phyloP scores from a whole-genome alignment of 2,113 vertebrate genomes.

The Amazona vittata region DNA sequence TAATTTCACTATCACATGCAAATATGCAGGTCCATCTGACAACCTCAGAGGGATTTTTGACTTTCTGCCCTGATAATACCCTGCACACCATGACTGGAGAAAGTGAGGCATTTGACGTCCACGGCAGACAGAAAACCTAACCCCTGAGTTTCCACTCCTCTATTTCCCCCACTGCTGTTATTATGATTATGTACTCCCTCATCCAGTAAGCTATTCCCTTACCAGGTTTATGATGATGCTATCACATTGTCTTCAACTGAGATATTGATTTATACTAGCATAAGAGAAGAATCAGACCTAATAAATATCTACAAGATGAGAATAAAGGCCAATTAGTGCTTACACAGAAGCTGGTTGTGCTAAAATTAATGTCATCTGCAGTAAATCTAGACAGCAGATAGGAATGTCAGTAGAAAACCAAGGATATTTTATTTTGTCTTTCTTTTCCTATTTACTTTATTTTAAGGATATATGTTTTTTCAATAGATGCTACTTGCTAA shows the following conservation, averaged over 20 bases:
- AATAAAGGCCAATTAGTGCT: conserved; percentile 23
- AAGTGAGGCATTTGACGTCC: neutral
- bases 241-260: neutral
- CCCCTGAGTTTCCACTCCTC: neutral
- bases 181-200: neutral
- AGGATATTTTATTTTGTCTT: neutral
- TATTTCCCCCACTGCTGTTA: neutral
- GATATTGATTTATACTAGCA: neutral
- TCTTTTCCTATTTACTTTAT: neutral
- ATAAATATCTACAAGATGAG: neutral
- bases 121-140: neutral
- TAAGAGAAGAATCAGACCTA: neutral
- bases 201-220: neutral
- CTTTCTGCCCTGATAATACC: neutral
- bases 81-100: neutral
- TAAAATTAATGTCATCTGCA: conserved; percentile 10
- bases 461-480: neutral
- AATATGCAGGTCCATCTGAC: neutral
- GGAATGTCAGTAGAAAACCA: neutral
- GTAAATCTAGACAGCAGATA: neutral
- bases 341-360: neutral
- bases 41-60: neutral
- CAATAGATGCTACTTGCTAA: neutral
- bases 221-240: neutral
- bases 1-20: conserved; percentile 23